Evolutionary conservation across 2,888 invertebrate species (phyloP), one percentile per base, ranked within the genome.

Genomic region (Cistogaster globosa): DNA sequence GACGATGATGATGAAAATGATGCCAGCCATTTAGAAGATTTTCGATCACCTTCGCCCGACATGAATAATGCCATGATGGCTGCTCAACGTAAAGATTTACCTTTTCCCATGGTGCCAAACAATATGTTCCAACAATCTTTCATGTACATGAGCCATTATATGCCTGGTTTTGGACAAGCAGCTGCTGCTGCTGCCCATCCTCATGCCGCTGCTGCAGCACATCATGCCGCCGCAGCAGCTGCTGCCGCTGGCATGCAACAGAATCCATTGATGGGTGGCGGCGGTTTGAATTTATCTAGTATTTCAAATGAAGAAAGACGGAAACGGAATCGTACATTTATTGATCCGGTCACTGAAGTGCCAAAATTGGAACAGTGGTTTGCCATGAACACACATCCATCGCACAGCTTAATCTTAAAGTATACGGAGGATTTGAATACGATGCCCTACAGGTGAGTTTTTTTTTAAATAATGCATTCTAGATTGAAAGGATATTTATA

Each of bases 271-370:
- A 91, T 90, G 88, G 88, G 90, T 87, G 94, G 95, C 36, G 93
- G 94, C 67, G 94, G 95, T 0, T 91, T 95, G 6, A 96, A 95
- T 89, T 92, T 96, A 86, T 93, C 94, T 42, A 94, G 94, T 86
- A 93, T 96, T 55, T 94, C 94, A 16, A 95, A 95, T n/a, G 97
- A 98, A 89, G 98, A 98, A 91, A 94, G 98, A 51, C 95, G 98
- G 87, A 98, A 98, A 92, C 95, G 99, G 58, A 99, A 99, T 92
- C 95, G 99, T 88, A 99, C 99, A 57, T 99, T 99, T 93, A 99
- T 99, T 90, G 99, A 99, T 93, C 99, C 99, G 0, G 97, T 99
- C 26, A 98, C 98, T 18, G 99, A 99, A 93, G 98, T 99, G 78
- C 98, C 98, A 22, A 95, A 97, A 86, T 93, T 98, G 87, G 98